Evolutionary conservation across 92 coral and sea anemone species (phyloP).

Genomic region (Zoanthus sansibaricus): DNA sequence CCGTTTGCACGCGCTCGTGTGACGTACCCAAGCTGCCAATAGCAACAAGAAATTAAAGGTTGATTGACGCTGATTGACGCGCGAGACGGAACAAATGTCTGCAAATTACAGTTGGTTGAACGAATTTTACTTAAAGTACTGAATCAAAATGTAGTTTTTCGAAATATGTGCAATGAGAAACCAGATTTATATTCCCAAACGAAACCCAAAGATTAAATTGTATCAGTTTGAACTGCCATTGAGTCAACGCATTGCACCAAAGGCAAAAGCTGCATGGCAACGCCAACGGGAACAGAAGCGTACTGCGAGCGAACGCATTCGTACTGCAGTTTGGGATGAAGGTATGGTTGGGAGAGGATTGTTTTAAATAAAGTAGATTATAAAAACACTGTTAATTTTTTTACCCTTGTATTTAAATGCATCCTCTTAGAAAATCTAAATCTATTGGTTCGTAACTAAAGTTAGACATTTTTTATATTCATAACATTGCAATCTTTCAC

Average conservation of each 20-base stretch:
- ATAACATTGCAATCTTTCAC: too few species aligned
- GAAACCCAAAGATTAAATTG: constrained; percentile 18
- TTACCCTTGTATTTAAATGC: not conserved
- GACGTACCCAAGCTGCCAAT: constrained; percentile 9
- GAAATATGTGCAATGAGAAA: constrained; percentile 17
- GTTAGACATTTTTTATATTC: not conserved
- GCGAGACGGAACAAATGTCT: not conserved
- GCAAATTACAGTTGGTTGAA: not conserved
- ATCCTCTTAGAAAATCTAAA: not conserved
- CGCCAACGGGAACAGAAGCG: constrained; percentile 8
- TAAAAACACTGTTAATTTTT: not conserved
- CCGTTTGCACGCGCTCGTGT: not conserved
- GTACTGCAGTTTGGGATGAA: constrained; percentile 19
- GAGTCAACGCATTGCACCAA: not conserved
- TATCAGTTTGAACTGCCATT: constrained; percentile 32
- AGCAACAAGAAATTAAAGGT: constrained; percentile 8
- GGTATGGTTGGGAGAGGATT: not conserved
- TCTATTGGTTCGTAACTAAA: not conserved
- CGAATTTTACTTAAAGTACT: not conserved
- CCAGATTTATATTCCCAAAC: not conserved
- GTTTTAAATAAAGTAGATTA: not conserved
- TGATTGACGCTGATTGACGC: not conserved
- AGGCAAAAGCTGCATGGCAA: constrained; percentile 25
- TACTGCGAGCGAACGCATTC: not conserved
- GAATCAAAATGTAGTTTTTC: not conserved